A percentile compares a stretch with the other conserved stretches of the same genome.
Conservation (phyloP, 53 echinoderm and acorn worm species). For the Hippasteria phrygiana region DNA sequence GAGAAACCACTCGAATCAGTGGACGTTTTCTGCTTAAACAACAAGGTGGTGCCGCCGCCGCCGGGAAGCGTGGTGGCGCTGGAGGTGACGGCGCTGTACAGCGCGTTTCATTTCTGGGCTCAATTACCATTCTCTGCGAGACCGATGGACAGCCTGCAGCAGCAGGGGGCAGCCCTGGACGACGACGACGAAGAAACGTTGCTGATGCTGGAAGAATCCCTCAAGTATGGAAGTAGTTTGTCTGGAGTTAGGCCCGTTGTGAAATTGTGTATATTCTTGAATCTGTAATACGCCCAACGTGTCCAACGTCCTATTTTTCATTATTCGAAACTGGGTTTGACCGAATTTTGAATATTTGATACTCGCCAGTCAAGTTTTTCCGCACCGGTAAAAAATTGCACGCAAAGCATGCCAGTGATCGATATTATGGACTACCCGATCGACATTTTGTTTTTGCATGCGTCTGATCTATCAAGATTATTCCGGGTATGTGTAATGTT, state of each 20-base stretch:
- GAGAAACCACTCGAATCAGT: slow-evolving; percentile 47
- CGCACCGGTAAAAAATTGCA: no score
- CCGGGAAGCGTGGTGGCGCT: slow-evolving; percentile 74
- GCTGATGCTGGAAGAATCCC: slow-evolving; percentile 71
- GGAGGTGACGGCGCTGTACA: slow-evolving; percentile 80
- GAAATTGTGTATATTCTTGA: not conserved
- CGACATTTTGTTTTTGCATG: no score
- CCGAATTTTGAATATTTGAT: no score
- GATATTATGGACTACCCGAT: no score
- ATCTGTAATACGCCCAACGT: no score
- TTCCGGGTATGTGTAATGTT: no score
- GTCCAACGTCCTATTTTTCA: no score
- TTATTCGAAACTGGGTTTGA: no score
- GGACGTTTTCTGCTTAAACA: slow-evolving; percentile 72
- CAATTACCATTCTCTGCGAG: slow-evolving; percentile 84
- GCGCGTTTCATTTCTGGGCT: slow-evolving; percentile 92
- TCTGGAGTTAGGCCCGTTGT: no score
- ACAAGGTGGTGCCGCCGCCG: slow-evolving; percentile 49
- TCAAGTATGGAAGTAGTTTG: slow-evolving; percentile 81
- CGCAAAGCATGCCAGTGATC: no score
- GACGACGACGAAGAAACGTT: slow-evolving; percentile 88
- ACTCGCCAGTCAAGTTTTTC: no score
- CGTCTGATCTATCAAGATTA: no score
- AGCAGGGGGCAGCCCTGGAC: slow-evolving; percentile 46
- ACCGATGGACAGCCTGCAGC: slow-evolving; percentile 76